Evolutionary conservation across 2,797 vertebrate genomes (phyloP), one percentile per base, ranked within the genome.

Genomic region (Chelonia mydas): DNA sequence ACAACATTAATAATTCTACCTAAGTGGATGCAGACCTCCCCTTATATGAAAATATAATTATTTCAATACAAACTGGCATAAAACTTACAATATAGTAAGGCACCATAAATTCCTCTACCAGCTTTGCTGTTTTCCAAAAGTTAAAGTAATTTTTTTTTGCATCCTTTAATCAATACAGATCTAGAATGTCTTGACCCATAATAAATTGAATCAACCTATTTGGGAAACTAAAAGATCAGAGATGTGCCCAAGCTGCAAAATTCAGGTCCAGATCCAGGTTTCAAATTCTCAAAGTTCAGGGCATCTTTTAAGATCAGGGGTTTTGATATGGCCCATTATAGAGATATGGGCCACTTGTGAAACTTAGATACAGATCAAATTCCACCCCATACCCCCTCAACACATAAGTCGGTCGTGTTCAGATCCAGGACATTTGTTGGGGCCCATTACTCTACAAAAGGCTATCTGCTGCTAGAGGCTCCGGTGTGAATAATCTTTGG

Each of bases 101-200:
- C 53, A 83, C 41, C 94, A 84, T 77, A 80, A 51, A 17, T 89
- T 90, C 47, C 33, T 88, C 65, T 53, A 9, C 6, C 68, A 91
- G 7, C 49, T 95, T 72, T 16, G 13, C n/a, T 92, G 81, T 92
- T 76, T 91, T 91, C 53, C 55, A 77, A 55, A 96, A 16, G 59
- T 89, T 92, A 81, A 95, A 92, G 82, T 87, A 0, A 68, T 89
- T 91, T 95, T 81, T 54, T 50, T 10, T 81, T 7, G 3, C 28
- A 78, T 77, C 7, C 47, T 92, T 81, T 90, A 55, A 78, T 86
- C 89, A 17, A 7, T 90, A 33, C 21, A 72, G 19, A 37, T 23
- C 17, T 37, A 83, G 74, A 95, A 76, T 21, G 21, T 82, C 45
- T 87, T 93, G 86, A 84, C 65, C 79, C 87, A 7, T 3, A 90